phyloP scores from a whole-genome alignment of 1,140 invertebrate genomes.

The Pemphigus obesinymphae region DNA sequence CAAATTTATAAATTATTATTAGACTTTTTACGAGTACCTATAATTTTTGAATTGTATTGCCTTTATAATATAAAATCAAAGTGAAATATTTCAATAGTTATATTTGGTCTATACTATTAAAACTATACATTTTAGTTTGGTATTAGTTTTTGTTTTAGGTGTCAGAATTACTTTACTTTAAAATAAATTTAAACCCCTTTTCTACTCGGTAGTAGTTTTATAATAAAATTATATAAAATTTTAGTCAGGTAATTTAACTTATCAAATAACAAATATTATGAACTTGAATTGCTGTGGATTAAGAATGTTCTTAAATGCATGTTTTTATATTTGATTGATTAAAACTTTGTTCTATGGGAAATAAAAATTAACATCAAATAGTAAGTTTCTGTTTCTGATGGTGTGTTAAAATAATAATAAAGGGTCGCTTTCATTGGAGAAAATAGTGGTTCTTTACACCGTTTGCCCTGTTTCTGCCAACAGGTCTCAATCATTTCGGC shows the following conservation, averaged over 20 bases:
- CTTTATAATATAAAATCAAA: not conserved
- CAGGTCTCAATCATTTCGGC: slow-evolving; percentile 79
- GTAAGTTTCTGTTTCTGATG: slow-evolving; percentile 40
- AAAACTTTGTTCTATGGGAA: not conserved
- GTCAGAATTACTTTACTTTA: not conserved
- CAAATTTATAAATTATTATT: not conserved
- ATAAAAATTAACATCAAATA: not conserved
- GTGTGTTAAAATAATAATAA: not conserved
- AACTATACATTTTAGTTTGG: not conserved
- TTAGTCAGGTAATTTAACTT: too few species aligned
- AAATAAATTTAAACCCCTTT: not conserved
- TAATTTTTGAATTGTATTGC: not conserved
- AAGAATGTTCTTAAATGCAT: not conserved
- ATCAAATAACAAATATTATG: too few species aligned
- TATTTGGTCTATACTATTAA: not conserved
- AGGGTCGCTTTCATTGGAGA: slow-evolving; percentile 32
- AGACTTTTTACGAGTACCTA: not conserved
- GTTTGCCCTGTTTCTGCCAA: slow-evolving; percentile 60
- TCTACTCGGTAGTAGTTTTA: not conserved
- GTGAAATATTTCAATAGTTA: not conserved
- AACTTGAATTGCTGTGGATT: not conserved
- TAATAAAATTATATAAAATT: not conserved
- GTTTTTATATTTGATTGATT: not conserved
- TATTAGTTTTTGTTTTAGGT: not conserved
- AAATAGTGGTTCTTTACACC: slow-evolving; percentile 40